Percentiles rank a stretch among this genome's conserved stretches.
phyloP scores from a whole-genome alignment of 2,797 vertebrate genomes.

The Eulemur coronatus region DNA sequence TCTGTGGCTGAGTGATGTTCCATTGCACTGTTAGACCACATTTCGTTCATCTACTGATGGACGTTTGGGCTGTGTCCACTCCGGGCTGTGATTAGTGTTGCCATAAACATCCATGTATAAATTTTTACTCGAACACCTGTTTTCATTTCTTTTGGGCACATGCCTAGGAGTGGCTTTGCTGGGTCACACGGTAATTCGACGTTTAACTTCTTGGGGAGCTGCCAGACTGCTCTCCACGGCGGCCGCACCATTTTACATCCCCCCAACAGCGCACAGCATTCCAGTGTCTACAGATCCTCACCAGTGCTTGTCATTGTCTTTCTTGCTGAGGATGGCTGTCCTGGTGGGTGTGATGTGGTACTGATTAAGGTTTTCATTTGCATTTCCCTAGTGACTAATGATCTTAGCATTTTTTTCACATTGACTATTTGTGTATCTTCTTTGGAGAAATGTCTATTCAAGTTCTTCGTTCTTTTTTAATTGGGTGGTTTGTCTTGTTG shows the following conservation, averaged over 20 bases:
- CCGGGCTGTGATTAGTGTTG: background rate
- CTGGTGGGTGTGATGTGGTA: background rate
- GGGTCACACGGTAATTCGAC: rapidly evolving
- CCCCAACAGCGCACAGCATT: rapidly evolving
- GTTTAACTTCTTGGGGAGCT: background rate
- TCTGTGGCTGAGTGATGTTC: background rate
- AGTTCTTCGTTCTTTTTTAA: background rate
- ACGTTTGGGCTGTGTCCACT: rapidly evolving
- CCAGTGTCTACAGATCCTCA: background rate
- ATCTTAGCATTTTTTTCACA: too few relatives aligned
- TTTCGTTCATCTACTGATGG: rapidly evolving
- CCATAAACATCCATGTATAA: rapidly evolving
- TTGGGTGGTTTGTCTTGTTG: background rate
- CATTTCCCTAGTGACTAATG: background rate
- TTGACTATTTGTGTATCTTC: background rate
- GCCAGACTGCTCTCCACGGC: rapidly evolving
- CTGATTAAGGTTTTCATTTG: rapidly evolving
- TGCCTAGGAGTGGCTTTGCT: background rate
- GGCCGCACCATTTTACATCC: rapidly evolving
- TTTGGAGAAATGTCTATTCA: background rate
- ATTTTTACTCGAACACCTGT: background rate
- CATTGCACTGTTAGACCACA: rapidly evolving
- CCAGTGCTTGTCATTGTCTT: background rate
- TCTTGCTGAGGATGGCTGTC: background rate
- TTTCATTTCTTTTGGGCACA: background rate